Base-by-base conservation (phyloP, 2,888 invertebrate species). In the Perizoma flavofasciatum region DNA sequence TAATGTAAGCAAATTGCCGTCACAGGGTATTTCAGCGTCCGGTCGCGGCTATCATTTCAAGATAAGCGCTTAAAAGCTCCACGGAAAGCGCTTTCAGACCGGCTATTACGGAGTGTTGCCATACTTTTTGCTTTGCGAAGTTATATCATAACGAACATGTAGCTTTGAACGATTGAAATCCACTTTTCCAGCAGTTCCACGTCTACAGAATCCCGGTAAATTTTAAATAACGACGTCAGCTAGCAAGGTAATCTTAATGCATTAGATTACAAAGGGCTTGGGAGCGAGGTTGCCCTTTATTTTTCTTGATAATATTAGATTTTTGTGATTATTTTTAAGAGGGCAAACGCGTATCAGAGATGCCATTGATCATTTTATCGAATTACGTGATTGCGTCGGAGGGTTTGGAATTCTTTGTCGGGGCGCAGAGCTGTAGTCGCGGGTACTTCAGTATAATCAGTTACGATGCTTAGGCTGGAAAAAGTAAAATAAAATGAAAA, bases 31-130 rank as follows among this genome's bases (percentile, higher is more conserved):
- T 89, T 86, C 90, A 88, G 78, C 85, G 87, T 86, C 88, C 89
- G 88, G 89, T 81, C 83, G 80, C 82, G 86, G 87, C 89, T 90
- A 91, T 91, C 92, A 89, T 89, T 89, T 83, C 87, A 89, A 89
- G 92, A 91, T 91, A 89, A 91, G 90, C 91, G 89, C 88, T 91
- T 90, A 91, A 91, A 91, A 91, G 92, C 92, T 82, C 85, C 83
- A 83, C 79, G 85, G 82, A 88, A 86, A 90, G 81, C 85, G 89
- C 86, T 90, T 89, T 89, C 86, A 89, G 85, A 79, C 81, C 75
- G 79, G 83, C 85, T 88, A 85, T 86, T 88, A 86, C 84, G 70
- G 46, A 57, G 77, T 80, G 78, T 78, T 82, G 76, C 78, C 77
- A 76, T 79, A 86, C 81, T 87, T 88, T 88, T 89, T 86, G 78